Evolutionary conservation across 37 sponge, comb jelly and placozoan genomes (phyloP).

Genomic region (Beroe forskalii): DNA sequence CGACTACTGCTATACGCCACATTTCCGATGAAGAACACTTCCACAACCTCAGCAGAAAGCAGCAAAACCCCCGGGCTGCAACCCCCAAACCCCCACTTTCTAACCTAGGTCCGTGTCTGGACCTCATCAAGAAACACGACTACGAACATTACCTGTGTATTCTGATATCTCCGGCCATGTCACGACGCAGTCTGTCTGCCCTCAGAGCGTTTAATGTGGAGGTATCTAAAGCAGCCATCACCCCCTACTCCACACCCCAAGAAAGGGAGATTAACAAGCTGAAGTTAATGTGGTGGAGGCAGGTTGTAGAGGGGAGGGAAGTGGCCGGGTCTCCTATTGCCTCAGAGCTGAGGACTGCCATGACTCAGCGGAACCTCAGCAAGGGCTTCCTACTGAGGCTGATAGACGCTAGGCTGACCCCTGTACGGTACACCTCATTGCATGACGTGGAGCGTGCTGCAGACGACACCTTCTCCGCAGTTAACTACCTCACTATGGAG

Average conservation of each 20-base stretch:
- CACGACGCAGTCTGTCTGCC: background rate
- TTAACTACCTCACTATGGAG: conserved; percentile 8
- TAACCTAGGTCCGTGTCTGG: conserved; percentile 19
- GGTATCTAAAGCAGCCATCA: background rate
- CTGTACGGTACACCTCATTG: background rate
- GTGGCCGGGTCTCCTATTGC: background rate
- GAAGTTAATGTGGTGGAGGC: conserved; percentile 22
- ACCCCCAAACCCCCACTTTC: background rate
- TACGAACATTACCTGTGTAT: conserved; percentile 21
- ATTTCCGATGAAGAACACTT: background rate
- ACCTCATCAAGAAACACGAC: conserved; percentile 1
- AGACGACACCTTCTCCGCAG: background rate
- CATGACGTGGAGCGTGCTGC: conserved; percentile 3
- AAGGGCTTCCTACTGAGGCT: conserved; percentile 13
- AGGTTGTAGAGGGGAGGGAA: background rate
- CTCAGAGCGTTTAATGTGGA: conserved; percentile 32
- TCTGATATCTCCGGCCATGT: background rate
- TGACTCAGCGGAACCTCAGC: background rate
- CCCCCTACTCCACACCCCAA: background rate
- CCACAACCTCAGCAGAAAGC: background rate
- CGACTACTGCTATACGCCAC: background rate
- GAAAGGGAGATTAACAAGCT: background rate
- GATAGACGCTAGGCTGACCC: conserved; percentile 6
- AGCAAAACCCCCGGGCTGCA: background rate
- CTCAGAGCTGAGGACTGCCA: background rate